Evolutionary conservation across 2,888 invertebrate species (phyloP), one percentile per base, ranked within the genome.

Genomic region (Onchidella celtica): DNA sequence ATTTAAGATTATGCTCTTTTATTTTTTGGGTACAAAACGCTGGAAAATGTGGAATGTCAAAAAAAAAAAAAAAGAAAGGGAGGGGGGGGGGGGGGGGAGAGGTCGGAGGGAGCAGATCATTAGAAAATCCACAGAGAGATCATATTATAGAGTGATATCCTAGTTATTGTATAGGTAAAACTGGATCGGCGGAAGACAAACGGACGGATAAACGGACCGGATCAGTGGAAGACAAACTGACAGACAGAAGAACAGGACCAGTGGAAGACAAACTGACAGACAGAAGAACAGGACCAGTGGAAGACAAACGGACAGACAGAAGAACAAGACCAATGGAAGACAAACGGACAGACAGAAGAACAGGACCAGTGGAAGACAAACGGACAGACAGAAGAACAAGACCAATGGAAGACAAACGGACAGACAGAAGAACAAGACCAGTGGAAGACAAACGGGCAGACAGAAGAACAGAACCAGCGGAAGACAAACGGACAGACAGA

Each of bases 181-280:
- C n/a, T n/a, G n/a, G n/a, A n/a, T n/a, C 9, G 17, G 47, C 9
- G 47, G 17, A 47, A 47, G 47, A 66, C 11, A 47, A n/a, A n/a
- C n/a, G n/a, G n/a, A 47, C 9, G 17, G 47, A 47, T 6, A 47
- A 47, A 47, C 27, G 32, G 47, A 72, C 11, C 38, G 40, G 17
- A 40, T n/a, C 29, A 73, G 73, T 57, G 57, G 29, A 24, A 29
- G 57, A 73, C 57, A 57, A 47, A 73, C 27, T 57, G 57, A 73
- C 29, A 57, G 73, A 73, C 21, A 57, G 73, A 57, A 57, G 57
- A 32, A 73, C 57, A 73, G 73, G 57, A 47, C n/a, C n/a, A n/a
- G n/a, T n/a, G n/a, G n/a, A n/a, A n/a, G n/a, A n/a, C n/a, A n/a
- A n/a, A n/a, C n/a, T n/a, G n/a, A 73, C 27, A 73, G 73, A 73